Evolutionary conservation across 2,797 vertebrate species (phyloP), one percentile per base, ranked within the genome.

Genomic region (Pangasius larnaudii): DNA sequence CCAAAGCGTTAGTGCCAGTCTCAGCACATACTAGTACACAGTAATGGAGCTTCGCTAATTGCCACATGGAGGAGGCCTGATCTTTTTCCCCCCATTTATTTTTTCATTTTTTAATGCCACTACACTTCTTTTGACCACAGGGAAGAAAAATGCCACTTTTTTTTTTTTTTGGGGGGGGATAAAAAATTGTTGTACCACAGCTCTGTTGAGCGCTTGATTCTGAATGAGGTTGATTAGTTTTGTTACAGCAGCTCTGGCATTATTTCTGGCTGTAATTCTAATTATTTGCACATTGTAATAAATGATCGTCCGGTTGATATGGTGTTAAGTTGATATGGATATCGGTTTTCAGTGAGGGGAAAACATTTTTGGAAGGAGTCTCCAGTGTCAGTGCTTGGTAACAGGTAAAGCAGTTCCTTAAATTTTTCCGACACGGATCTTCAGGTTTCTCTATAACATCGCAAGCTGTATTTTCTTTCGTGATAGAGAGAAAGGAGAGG

Each of bases 21-120:
- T 92, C 90, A 91, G 90, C 91, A 92, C 84, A 88, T 89, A 90
- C 87, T 49, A 58, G 86, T 81, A 56, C 36, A 61, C 65, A 58
- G 85, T 89, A 86, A 89, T 85, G 85, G 88, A 58, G 81, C 63
- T 85, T 90, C 85, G 90, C 88, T 91, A 90, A 91, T 91, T 91
- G 86, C 83, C 85, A 87, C 82, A 87, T 72, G 87, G 79, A 90
- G 82, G 58, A 89, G 71, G 74, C 75, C 88, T 86, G 84, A 89
- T 74, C n/a, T 91, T 5, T 7, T 5, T 4, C 16, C 53, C 33
- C 53, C 18, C 30, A 36, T 81, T 59, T 81, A 19, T 30, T 79
- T 5, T 59, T 39, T 39, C 59, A 27, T 84, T 86, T 86, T 61
- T 69, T 27, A 86, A 74, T 90, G 85, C 71, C 46, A 53, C 56